These are phyloP conservation scores for Scaptomyza tumidula DNA, from an alignment of 2,888 invertebrate species.

Conservation along the genomic window DNA sequence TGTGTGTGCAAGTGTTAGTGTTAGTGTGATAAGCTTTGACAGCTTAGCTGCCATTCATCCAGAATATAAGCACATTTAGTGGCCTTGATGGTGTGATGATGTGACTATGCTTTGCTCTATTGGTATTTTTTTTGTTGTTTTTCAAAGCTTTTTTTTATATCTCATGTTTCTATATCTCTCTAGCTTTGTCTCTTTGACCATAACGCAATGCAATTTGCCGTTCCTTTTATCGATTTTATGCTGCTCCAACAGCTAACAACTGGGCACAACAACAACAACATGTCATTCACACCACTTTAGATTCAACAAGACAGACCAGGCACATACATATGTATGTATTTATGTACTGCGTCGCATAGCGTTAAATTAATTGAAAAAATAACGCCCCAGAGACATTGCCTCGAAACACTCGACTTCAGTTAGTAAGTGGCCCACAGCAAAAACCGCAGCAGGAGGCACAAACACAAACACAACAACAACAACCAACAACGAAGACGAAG, in stretches of 20 bases:
- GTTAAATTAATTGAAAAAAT: slow-evolving; percentile 60
- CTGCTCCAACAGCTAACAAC: slow-evolving; percentile 29
- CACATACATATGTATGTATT: slow-evolving; percentile 8
- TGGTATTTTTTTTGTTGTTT: slow-evolving; percentile 2
- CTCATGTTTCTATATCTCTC: neutral
- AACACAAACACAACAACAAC: neutral
- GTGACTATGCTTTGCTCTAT: slow-evolving; percentile 6
- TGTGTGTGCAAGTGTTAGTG: neutral
- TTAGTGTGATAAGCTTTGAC: slow-evolving; percentile 22
- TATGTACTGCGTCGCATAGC: slow-evolving; percentile 34
- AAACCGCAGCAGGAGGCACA: neutral
- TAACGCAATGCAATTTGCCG: slow-evolving; percentile 63
- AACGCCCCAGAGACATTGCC: slow-evolving; percentile 49
- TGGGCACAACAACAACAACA: slow-evolving; percentile 58
- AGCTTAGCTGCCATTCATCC: slow-evolving; percentile 20
- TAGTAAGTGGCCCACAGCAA: slow-evolving; percentile 52
- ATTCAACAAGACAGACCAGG: slow-evolving; percentile 5
- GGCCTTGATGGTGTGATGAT: slow-evolving; percentile 53
- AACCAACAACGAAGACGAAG: neutral
- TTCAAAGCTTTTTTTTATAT: neutral
- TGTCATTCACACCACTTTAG: slow-evolving; percentile 66
- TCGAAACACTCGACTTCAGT: slow-evolving; percentile 33
- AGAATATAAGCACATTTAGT: slow-evolving; percentile 30
- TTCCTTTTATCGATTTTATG: slow-evolving; percentile 68
- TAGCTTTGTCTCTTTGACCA: slow-evolving; percentile 36